Base-by-base conservation (phyloP, 2,888 invertebrate genomes). In the Laothoe populi region DNA sequence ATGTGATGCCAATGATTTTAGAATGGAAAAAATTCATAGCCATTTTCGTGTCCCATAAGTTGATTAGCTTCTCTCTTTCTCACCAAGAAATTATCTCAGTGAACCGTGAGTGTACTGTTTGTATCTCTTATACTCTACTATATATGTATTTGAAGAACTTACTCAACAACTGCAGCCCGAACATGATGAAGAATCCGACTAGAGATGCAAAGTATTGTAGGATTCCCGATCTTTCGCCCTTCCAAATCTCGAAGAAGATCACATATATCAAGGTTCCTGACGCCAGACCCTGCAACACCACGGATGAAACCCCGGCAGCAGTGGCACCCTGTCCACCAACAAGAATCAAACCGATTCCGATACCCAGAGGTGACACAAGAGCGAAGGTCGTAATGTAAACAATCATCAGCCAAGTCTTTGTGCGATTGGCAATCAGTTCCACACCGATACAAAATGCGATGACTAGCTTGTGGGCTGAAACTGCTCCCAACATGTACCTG, bases 181-280 rank as follows among this genome's bases (percentile, higher is more conserved):
- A 95, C 96, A 97, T 97, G 8, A 96, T 70, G 31, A 91, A 78
- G 82, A 96, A 97, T 62, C 97, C 97, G 24, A 94, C 65, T 4
- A 96, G 73, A 35, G 96, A 94, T 0, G 96, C 94, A 0, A 94
- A 61, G 80, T 94, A 96, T 68, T 96, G 95, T 26, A 94, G 76
- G 23, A 97, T 86, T 5, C 96, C 96, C 13, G 88, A 81, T 65
- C 92, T 82, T 63, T 93, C 90, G 57, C 86, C 85, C 70, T 90
- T 93, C 75, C 99, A 94, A 61, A 99, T 97, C 90, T 99, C 99
- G 86, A 99, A 98, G 92, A 98, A 98, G n/a, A 98, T 98, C 16
- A 99, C 98, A 89, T 98, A 99, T 3, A 99, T 90, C 48, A 99
- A 94, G 0, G 99, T 99, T 13, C 99, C 99, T 53, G 97, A 96